Conservation (phyloP, 92 coral and sea anemone species). For the Nematostella vectensis region DNA sequence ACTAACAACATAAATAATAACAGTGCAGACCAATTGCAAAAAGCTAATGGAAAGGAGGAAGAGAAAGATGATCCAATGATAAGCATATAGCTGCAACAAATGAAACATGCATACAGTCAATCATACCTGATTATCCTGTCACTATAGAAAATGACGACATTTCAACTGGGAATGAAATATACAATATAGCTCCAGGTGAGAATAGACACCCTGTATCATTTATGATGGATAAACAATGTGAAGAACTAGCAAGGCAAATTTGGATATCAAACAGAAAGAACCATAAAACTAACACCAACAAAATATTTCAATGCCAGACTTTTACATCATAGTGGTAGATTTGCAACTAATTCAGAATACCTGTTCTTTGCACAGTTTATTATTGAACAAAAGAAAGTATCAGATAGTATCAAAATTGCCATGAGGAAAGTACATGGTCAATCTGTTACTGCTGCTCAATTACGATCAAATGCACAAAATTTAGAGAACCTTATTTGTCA, state of each 20-base stretch:
- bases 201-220: slow-evolving; percentile 49
- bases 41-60: slow-evolving; percentile 12
- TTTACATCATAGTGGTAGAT: slow-evolving; percentile 45
- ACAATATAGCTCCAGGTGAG: slow-evolving; percentile 34
- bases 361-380: slow-evolving; percentile 52
- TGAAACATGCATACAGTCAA: slow-evolving; percentile 55
- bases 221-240: slow-evolving; percentile 47
- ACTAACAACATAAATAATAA: background rate
- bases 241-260: slow-evolving; percentile 52
- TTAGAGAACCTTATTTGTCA: slow-evolving; percentile 42
- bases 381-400: slow-evolving; percentile 44
- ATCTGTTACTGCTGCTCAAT: slow-evolving; percentile 37
- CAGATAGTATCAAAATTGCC: slow-evolving; percentile 45
- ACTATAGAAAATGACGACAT: slow-evolving; percentile 8
- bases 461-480: slow-evolving; percentile 28
- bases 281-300: slow-evolving; percentile 21
- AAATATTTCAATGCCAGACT: slow-evolving; percentile 43
- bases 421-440: slow-evolving; percentile 43
- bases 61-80: slow-evolving; percentile 47
- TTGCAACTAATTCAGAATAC: slow-evolving; percentile 44
- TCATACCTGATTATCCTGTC: slow-evolving; percentile 42
- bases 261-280: slow-evolving; percentile 35
- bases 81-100: slow-evolving; percentile 34
- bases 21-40: background rate
- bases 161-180: slow-evolving; percentile 45